phyloP scores from a whole-genome alignment of 2,113 vertebrate species.

The Pithys albifrons region DNA sequence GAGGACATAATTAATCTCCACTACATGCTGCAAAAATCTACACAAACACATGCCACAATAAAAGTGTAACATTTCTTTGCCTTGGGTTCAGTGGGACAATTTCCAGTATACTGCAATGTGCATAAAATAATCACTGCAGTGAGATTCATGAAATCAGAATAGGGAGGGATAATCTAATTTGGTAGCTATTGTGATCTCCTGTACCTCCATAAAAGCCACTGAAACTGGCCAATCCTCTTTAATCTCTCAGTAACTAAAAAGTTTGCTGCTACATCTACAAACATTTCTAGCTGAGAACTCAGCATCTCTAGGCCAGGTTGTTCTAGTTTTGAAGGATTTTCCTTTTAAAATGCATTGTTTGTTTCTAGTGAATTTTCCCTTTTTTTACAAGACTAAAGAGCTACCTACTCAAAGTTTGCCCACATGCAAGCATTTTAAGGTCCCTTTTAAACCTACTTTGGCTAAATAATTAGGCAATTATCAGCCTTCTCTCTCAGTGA shows the following conservation, averaged over 20 bases:
- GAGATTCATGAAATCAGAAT: not conserved
- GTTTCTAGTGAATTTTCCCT: not conserved
- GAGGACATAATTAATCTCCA: not conserved
- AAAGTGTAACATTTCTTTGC: not conserved
- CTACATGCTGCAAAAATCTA: not conserved
- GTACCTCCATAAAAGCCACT: not conserved
- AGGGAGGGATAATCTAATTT: not conserved
- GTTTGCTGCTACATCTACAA: not conserved
- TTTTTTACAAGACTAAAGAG: not conserved
- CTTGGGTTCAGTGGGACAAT: not conserved
- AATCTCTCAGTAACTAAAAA: not conserved
- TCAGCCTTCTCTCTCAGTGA: not conserved
- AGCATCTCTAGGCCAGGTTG: not conserved
- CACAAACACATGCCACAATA: not conserved
- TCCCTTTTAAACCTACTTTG: not conserved
- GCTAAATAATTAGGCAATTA: not conserved
- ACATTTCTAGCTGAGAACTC: not conserved
- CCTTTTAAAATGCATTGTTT: not conserved
- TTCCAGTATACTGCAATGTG: not conserved
- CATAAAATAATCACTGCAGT: not conserved
- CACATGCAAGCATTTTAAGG: not conserved
- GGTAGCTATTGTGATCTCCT: not conserved
- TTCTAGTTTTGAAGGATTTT: not conserved
- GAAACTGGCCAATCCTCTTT: not conserved
- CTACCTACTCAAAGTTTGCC: not conserved